Base-by-base conservation (phyloP, 2,888 invertebrate genomes). In the Rhagonycha lutea region DNA sequence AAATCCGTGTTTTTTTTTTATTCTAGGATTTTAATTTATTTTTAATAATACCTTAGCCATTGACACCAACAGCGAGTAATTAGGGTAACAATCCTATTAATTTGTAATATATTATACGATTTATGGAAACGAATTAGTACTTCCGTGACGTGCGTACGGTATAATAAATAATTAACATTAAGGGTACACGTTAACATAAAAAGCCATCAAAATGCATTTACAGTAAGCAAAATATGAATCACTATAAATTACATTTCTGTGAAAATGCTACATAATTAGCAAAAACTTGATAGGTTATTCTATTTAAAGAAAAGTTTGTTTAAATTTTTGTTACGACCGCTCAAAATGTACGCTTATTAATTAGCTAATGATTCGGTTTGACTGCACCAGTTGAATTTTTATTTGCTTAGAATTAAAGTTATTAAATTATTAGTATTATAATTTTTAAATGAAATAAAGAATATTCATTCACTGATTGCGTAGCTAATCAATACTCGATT, bases 71-170 rank as follows among this genome's bases (percentile, higher is more conserved):
- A 65, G 68, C 62, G 29, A 61, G 69, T 71, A 79, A 77, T 79
- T 72, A 78, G 68, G 72, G 71, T 60, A 79, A 77, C 80, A 79
- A 77, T 77, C 76, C 75, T 73, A 79, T 79, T 79, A 78, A 79
- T 79, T 79, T 79, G 68, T 47, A 74, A 73, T 75, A 74, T 80
- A 79, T 79, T 77, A 75, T 74, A 79, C 75, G 73, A 80, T 79
- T 79, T 80, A 75, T 73, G 79, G 79, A 79, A 79, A 79, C 80
- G 70, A 80, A 79, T 75, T 76, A 79, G 71, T 67, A 78, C 78
- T 80, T 80, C 80, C 78, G 78, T 76, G 74, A 76, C 76, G 77
- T 74, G 76, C 75, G 69, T 69, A 75, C 65, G 70, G 24, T 67
- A 62, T 62, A 68, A 26, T 65, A 23, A 60, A 68, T 73, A 73